Percentiles rank a stretch among this genome's conserved stretches.
Conservation (phyloP, 2,888 invertebrate genomes). For the Meiosimyza platycephala region DNA sequence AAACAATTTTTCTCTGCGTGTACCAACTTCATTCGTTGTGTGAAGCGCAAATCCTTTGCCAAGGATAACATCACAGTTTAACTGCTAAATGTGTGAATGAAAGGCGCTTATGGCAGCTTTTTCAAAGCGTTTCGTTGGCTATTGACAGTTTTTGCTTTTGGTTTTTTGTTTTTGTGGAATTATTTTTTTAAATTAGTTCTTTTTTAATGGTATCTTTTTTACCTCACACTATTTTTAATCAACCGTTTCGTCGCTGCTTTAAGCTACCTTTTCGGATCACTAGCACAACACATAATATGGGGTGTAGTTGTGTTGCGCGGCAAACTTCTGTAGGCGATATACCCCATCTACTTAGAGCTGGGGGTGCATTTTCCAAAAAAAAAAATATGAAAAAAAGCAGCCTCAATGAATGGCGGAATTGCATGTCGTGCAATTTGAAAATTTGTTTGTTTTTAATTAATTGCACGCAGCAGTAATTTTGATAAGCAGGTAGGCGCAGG, state of each 20-base stretch:
- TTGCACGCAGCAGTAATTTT: slow-evolving; percentile 44
- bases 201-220: not conserved
- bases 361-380: too few species aligned
- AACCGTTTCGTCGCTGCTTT: not conserved
- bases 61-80: slow-evolving; percentile 15
- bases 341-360: too few species aligned
- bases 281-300: not conserved
- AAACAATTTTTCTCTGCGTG: too few species aligned
- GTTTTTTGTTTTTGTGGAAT: not conserved
- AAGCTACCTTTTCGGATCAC: too few species aligned
- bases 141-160: not conserved
- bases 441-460: slow-evolving; percentile 52
- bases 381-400: too few species aligned
- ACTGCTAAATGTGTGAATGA: slow-evolving; percentile 7
- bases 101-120: not conserved
- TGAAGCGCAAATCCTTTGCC: slow-evolving; percentile 8
- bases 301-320: not conserved
- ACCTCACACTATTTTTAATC: not conserved
- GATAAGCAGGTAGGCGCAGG: not conserved
- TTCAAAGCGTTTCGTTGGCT: not conserved
- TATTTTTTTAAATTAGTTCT: not conserved
- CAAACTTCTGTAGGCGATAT: not conserved
- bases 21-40: not conserved
- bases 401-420: too few species aligned
- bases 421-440: slow-evolving; percentile 39